Evolutionary conservation across 1,140 invertebrate species (phyloP).

Genomic region (Polypedilum vanderplanki): DNA sequence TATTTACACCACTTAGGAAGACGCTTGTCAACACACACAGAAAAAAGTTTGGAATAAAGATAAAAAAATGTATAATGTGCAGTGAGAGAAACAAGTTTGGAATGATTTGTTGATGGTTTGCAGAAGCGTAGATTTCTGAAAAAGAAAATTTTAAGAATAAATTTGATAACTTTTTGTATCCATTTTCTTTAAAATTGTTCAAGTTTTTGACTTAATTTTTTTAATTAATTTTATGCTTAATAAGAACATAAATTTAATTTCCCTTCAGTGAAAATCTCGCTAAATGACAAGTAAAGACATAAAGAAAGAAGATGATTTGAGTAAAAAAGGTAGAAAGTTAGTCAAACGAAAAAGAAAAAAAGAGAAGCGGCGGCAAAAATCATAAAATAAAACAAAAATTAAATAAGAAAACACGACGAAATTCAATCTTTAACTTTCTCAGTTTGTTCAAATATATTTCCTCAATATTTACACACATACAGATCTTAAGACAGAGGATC

Average conservation of each 20-base stretch:
- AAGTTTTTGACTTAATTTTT: no score
- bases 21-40: neutral
- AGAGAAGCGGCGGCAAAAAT: conserved; percentile 12
- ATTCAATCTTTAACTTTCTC: conserved; percentile 13
- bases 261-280: no score
- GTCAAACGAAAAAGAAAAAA: neutral
- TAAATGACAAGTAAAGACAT: no score
- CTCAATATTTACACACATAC: neutral
- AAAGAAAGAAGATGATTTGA: no score
- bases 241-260: no score
- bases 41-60: neutral
- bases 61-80: neutral
- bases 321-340: conserved; percentile 2
- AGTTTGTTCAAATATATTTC: neutral
- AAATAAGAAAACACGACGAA: neutral
- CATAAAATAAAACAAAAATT: conserved; percentile 9
- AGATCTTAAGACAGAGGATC: neutral
- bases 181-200: no score
- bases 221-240: no score
- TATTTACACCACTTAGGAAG: conserved; percentile 17
- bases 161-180: no score
- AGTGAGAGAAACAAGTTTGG: neutral
- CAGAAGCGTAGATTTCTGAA: neutral
- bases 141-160: no score
- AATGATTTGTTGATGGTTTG: neutral